These are phyloP conservation scores for Tupaia chinensis DNA, from an alignment of 2,113 vertebrate species.

Conservation along the genomic window DNA sequence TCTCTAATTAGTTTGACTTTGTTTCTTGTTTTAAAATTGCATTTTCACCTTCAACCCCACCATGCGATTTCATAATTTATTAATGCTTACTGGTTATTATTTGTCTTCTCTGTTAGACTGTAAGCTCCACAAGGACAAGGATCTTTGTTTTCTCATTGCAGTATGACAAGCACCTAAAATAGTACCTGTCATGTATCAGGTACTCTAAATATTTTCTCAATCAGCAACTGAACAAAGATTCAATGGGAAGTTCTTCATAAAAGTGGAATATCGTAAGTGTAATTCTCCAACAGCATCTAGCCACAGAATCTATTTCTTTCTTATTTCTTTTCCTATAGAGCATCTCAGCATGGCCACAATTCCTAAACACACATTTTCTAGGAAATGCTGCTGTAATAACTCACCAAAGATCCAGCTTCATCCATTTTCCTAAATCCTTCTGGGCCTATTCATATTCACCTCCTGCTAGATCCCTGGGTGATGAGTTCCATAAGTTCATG, in stretches of 20 bases:
- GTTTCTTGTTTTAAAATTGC: not conserved
- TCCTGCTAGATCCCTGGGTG: conserved; percentile 4
- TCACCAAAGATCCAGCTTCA: not conserved
- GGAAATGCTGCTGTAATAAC: conserved; percentile 44
- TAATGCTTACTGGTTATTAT: not conserved
- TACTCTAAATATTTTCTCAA: not conserved
- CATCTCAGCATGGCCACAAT: conserved; percentile 36
- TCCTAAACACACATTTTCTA: conserved; percentile 63
- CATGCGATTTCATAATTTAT: not conserved
- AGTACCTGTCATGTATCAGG: not conserved
- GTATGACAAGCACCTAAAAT: not conserved
- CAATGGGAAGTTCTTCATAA: not conserved
- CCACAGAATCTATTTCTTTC: conserved; percentile 17
- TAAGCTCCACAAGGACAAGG: not conserved
- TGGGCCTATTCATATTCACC: conserved; percentile 50
- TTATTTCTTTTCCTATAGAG: conserved; percentile 59
- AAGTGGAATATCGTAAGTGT: not conserved
- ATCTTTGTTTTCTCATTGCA: not conserved
- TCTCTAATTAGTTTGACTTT: not conserved
- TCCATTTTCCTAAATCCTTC: conserved; percentile 35
- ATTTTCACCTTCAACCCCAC: not conserved
- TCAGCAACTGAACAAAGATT: not conserved
- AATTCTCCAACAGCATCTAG: not conserved
- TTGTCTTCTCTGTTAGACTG: not conserved
- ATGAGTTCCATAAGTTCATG: conserved; percentile 59